Percentiles rank a stretch among this genome's conserved stretches.
phyloP scores from a whole-genome alignment of 2,113 vertebrate species.

The Calidris pugnax region DNA sequence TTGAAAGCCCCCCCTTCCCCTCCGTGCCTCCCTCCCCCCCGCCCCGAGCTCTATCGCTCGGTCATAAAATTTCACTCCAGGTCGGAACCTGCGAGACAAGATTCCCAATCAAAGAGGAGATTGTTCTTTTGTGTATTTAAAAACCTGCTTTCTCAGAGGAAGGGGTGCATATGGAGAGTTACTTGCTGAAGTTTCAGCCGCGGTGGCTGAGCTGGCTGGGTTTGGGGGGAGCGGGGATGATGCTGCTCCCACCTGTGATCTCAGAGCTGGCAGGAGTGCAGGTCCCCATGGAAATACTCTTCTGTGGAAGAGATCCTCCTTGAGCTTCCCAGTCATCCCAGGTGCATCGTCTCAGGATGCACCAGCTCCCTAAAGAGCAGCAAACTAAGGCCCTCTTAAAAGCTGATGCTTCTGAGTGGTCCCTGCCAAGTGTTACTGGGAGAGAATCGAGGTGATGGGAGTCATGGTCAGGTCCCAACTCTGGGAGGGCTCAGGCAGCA shows the following conservation, averaged over 20 bases:
- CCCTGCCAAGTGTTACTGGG: not conserved
- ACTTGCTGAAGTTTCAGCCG: not conserved
- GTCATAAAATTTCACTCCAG: conserved; percentile 58
- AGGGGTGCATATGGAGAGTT: not conserved
- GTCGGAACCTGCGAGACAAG: conserved; percentile 62
- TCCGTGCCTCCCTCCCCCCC: not conserved
- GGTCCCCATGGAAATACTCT: not conserved
- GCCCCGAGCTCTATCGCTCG: not conserved
- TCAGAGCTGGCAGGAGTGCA: not conserved
- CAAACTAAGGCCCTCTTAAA: not conserved
- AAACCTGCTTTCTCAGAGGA: not conserved
- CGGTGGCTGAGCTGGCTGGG: not conserved
- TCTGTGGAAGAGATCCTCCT: not conserved
- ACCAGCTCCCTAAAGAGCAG: not conserved
- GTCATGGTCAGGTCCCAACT: not conserved
- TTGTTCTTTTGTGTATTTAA: not conserved
- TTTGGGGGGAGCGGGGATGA: not conserved
- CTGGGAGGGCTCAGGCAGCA: not conserved
- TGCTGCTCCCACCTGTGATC: not conserved
- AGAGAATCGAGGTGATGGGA: not conserved
- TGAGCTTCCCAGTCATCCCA: not conserved
- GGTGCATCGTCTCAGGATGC: too few species aligned
- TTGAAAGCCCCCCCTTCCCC: conserved; percentile 38
- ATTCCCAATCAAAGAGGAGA: not conserved
- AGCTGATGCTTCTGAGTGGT: too few species aligned